Evolutionary conservation across 1,140 invertebrate species (phyloP).

Genomic region (Leptopilina boulardi): DNA sequence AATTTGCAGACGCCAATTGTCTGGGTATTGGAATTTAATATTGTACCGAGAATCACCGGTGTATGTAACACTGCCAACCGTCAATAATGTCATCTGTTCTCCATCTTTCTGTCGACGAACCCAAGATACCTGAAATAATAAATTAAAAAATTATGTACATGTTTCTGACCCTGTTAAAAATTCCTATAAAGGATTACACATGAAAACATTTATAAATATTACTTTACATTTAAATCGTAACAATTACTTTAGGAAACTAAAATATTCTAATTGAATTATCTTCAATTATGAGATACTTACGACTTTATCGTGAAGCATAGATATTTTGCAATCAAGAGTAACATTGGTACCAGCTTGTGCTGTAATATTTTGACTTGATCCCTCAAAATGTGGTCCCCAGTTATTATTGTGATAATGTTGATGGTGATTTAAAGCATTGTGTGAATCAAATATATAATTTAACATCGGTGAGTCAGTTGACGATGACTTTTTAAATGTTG

Average conservation of each 20-base stretch:
- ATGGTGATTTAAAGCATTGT: conserved; percentile 81
- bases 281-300: conserved; percentile 76
- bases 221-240: too few species aligned
- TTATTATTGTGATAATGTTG: conserved; percentile 81
- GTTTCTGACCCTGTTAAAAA: too few species aligned
- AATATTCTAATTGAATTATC: too few species aligned
- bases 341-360: conserved; percentile 88
- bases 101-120: conserved; percentile 80
- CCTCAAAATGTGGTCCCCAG: conserved; percentile 84
- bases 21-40: conserved; percentile 86
- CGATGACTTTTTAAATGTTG: conserved; percentile 63
- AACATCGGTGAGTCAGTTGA: conserved; percentile 82
- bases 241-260: too few species aligned
- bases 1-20: conserved; percentile 86
- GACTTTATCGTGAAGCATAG: conserved; percentile 89
- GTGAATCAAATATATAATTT: conserved; percentile 84
- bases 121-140: conserved; percentile 81
- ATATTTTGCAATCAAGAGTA: conserved; percentile 88
- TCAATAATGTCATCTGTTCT: conserved; percentile 81
- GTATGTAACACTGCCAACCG: conserved; percentile 83
- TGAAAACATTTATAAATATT: too few species aligned
- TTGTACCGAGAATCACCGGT: conserved; percentile 84
- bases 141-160: neutral
- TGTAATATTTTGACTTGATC: conserved; percentile 84
- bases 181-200: too few species aligned